phyloP scores from a whole-genome alignment of 2,888 invertebrate genomes.

The Pammene fasciana region DNA sequence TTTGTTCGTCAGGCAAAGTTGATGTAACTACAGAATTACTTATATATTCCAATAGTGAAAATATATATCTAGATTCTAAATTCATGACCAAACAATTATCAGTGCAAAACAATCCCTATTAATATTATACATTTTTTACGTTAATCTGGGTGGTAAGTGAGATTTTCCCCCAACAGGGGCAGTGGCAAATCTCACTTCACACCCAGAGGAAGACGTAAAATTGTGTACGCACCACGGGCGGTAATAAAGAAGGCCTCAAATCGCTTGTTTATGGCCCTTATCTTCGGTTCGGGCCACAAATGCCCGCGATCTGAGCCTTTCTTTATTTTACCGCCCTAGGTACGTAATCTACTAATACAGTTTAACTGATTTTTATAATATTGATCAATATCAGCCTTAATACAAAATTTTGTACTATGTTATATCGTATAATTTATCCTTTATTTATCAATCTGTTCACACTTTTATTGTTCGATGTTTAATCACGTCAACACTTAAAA shows the following conservation, averaged over 20 bases:
- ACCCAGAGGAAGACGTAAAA: too few relatives aligned
- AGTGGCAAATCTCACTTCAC: too few relatives aligned
- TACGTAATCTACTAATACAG: too few relatives aligned
- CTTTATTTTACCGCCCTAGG: too few relatives aligned
- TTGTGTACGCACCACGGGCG: too few relatives aligned
- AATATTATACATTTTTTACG: slow-evolving; percentile 6
- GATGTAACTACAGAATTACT: neutral
- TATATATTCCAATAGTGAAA: neutral
- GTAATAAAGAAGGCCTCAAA: too few relatives aligned
- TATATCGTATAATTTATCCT: neutral
- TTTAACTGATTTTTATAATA: neutral
- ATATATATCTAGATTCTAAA: neutral
- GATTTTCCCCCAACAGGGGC: too few relatives aligned
- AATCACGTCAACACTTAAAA: slow-evolving; percentile 8
- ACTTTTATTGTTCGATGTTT: slow-evolving; percentile 3
- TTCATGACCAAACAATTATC: neutral
- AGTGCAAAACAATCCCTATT: slow-evolving; percentile 8
- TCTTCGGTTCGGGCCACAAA: too few relatives aligned
- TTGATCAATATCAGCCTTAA: slow-evolving; percentile 24
- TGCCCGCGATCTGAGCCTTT: too few relatives aligned
- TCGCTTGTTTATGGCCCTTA: too few relatives aligned
- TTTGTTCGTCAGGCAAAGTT: slow-evolving; percentile 1
- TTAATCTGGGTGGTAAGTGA: too few relatives aligned
- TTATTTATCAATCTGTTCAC: too few relatives aligned
- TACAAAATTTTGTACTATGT: slow-evolving; percentile 15